Evolutionary conservation across 2,797 vertebrate species (phyloP), one percentile per base, ranked within the genome.

Genomic region (Parauchenoglanis punctatus): DNA sequence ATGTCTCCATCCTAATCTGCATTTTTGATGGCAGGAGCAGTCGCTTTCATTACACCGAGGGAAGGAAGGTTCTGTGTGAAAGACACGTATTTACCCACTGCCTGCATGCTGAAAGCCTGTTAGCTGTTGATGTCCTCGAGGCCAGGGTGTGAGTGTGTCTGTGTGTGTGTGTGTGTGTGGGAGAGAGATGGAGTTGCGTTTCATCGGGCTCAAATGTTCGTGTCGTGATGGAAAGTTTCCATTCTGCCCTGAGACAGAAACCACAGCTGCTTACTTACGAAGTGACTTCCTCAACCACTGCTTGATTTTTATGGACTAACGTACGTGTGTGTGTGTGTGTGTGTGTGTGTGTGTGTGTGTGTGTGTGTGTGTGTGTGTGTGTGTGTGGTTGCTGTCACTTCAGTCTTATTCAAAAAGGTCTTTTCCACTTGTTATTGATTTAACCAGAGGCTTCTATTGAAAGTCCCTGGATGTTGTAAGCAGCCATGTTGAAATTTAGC

Each of bases 181-280:
- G 65, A 73, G 63, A 1, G 83, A 81, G 73, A 87, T 61, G 59
- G 23, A 61, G n/a, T 91, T 88, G 87, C 72, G 88, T 87, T 93
- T 90, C 89, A 91, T 92, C 87, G 80, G 91, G 90, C 88, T 88
- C 84, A 85, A 91, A 91, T 90, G 92, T 90, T 91, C 89, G 89
- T 94, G 90, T 91, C 90, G 84, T 91, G 88, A 91, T 91, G 91
- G 90, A 94, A 92, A 92, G 63, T 89, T 94, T 94, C 91, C 90
- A 90, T 93, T 90, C 75, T 86, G 13, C 5, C 46, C 35, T 61
- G 87, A 75, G 90, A 88, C 89, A 87, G 88, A 92, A 92, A 58
- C 52, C 68, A 81, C 76, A 59, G 68, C 52, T 35, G 77, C 40
- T 81, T 68, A 61, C 25, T 44, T 28, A 20, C 2, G 2, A 54